These are phyloP conservation scores for Xenopus petersii DNA, from an alignment of 2,797 vertebrate genomes.

Conservation along the genomic window DNA sequence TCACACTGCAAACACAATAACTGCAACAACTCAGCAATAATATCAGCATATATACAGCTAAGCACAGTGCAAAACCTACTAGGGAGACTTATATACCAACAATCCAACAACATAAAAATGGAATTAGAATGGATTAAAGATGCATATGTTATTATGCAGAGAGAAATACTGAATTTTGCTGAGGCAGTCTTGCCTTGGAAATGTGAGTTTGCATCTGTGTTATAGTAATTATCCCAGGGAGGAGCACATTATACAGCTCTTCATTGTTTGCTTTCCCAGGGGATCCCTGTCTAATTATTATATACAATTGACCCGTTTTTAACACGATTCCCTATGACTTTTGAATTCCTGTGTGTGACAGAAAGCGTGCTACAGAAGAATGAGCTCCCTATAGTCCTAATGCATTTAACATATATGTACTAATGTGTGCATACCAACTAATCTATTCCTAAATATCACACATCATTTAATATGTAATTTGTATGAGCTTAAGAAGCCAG, in stretches of 20 bases:
- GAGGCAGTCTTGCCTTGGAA: constrained; percentile 7
- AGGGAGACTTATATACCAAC: no score
- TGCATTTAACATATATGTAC: not conserved
- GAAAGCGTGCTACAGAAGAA: constrained; percentile 12
- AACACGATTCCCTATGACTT: constrained; percentile 48
- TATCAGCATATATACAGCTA: no score
- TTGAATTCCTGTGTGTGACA: constrained; percentile 40
- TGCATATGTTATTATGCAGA: not conserved
- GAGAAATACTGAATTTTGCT: not conserved
- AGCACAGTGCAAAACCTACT: no score
- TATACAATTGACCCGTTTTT: constrained; percentile 48
- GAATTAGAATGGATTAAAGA: no score
- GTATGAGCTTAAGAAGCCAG: no score
- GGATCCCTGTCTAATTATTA: constrained; percentile 44
- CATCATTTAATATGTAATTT: no score
- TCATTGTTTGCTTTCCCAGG: constrained; percentile 45
- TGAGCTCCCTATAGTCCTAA: not conserved
- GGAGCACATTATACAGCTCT: constrained; percentile 41
- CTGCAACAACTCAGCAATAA: no score
- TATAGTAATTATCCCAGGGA: constrained; percentile 37
- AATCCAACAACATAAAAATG: no score
- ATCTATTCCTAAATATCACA: no score
- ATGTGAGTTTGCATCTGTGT: constrained; percentile 31
- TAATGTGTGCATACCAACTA: not conserved
- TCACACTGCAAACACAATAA: no score